A percentile compares a stretch with the other conserved stretches of the same genome.
phyloP scores from a whole-genome alignment of 2,113 vertebrate genomes.

The Mesitornis unicolor region DNA sequence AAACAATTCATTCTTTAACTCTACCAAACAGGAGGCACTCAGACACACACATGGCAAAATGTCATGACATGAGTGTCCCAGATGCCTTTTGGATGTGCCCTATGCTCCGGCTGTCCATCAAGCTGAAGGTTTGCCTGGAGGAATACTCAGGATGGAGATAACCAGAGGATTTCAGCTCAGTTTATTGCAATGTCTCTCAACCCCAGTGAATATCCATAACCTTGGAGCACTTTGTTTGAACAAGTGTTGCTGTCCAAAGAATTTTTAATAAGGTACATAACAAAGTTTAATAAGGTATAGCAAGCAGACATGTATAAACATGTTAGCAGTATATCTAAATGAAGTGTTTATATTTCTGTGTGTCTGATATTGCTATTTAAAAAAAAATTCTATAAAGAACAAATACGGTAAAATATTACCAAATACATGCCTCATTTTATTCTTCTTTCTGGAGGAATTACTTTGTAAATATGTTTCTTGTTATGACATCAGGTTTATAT shows the following conservation, averaged over 20 bases:
- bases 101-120: neutral
- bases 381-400: neutral
- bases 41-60: neutral
- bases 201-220: neutral
- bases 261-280: conserved; percentile 24
- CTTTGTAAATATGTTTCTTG: neutral
- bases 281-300: conserved; percentile 15
- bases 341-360: neutral
- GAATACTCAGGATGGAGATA: neutral
- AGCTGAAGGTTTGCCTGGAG: neutral
- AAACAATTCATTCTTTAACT: neutral
- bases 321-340: neutral
- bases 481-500: neutral
- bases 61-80: neutral
- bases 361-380: neutral
- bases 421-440: neutral
- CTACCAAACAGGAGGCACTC: neutral
- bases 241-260: neutral
- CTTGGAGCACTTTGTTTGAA: neutral
- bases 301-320: neutral
- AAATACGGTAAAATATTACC: neutral
- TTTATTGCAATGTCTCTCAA: neutral
- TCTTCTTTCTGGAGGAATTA: neutral
- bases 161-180: neutral
- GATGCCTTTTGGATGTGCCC: neutral